Conservation (phyloP, 1,140 invertebrate species). For the Temnothorax nylanderi region DNA sequence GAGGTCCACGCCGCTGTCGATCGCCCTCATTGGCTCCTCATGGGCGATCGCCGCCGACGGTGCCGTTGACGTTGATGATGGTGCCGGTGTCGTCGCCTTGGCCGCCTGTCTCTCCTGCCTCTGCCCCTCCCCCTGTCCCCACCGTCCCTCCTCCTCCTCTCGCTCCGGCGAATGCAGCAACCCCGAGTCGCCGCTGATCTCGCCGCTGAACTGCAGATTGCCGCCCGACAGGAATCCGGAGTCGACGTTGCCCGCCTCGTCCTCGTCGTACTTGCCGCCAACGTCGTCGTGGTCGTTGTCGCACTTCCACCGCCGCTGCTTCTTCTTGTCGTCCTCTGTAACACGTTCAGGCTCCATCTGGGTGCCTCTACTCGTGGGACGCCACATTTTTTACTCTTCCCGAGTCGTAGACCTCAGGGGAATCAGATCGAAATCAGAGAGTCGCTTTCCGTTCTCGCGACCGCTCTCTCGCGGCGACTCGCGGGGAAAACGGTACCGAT, state of each 20-base stretch:
- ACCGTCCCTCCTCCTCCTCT: neutral
- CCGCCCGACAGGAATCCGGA: constrained; percentile 87
- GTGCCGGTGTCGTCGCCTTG: neutral
- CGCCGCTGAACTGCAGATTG: constrained; percentile 83
- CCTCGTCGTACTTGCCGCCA: constrained; percentile 28
- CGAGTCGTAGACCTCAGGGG: neutral
- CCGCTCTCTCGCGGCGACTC: neutral
- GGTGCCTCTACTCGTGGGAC: constrained; percentile 54
- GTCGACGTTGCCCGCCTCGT: constrained; percentile 72
- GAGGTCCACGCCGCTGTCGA: constrained; percentile 86
- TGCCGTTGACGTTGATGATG: neutral
- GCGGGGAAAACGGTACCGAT: neutral
- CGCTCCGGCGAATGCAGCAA: neutral
- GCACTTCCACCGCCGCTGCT: neutral
- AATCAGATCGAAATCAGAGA: no score
- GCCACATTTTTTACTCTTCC: constrained; percentile 68
- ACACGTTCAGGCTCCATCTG: constrained; percentile 69
- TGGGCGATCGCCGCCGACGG: neutral
- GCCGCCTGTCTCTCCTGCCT: neutral
- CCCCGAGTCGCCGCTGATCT: constrained; percentile 67
- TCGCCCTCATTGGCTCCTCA: constrained; percentile 80
- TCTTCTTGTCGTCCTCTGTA: constrained; percentile 63
- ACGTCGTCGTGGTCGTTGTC: neutral
- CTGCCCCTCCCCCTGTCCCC: neutral
- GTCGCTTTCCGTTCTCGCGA: neutral